Percentiles rank a stretch among this genome's conserved stretches.
phyloP scores from a whole-genome alignment of 2,888 invertebrate species.

The Phytoseiulus persimilis region DNA sequence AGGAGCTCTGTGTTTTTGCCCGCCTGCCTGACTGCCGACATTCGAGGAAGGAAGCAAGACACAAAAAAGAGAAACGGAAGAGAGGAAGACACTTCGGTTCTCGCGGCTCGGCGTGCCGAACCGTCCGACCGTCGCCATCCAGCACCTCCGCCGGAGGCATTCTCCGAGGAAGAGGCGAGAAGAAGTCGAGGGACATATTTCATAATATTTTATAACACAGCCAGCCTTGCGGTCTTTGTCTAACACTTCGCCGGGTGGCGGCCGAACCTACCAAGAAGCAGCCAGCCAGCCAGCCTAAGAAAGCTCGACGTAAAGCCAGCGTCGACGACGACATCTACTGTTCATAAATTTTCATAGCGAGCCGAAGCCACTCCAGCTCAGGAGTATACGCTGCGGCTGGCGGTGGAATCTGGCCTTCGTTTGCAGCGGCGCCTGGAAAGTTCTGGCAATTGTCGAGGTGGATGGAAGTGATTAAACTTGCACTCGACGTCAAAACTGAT shows the following conservation, averaged over 20 bases:
- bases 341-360: not conserved
- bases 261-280: not conserved
- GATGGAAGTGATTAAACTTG: not conserved
- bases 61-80: not conserved
- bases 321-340: not conserved
- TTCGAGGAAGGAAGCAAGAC: not conserved
- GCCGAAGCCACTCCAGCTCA: not conserved
- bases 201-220: constrained; percentile 38
- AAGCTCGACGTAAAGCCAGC: not conserved
- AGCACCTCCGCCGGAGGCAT: not conserved
- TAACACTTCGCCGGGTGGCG: not conserved
- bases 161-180: not conserved
- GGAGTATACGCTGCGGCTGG: not conserved
- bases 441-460: not conserved
- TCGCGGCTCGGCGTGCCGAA: not conserved
- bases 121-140: no score
- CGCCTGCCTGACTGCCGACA: not conserved
- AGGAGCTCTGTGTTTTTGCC: not conserved
- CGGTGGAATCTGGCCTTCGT: not conserved
- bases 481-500: not conserved
- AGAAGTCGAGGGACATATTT: constrained; percentile 21
- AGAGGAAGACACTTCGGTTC: not conserved
- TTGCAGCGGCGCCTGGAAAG: not conserved
- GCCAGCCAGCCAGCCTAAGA: no score
- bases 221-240: constrained; percentile 5